Evolutionary conservation across 2,888 invertebrate genomes (phyloP).

Genomic region (Cantharis flavilabris): DNA sequence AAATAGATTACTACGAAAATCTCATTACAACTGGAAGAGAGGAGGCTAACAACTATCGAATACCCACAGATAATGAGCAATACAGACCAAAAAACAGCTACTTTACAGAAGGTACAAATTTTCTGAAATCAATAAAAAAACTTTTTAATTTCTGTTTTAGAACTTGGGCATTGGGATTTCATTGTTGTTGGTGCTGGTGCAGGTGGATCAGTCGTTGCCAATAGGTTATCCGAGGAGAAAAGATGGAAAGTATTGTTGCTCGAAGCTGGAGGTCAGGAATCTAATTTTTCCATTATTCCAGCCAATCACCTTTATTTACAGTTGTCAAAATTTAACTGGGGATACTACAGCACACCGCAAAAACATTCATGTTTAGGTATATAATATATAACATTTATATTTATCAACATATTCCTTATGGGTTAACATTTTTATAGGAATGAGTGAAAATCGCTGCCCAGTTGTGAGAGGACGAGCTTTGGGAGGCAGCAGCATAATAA

Average conservation of each 20-base stretch:
- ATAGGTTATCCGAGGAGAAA: constrained; percentile 66
- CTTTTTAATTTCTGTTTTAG: neutral
- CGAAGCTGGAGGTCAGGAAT: constrained; percentile 62
- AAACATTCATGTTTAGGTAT: constrained; percentile 6
- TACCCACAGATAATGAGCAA: neutral
- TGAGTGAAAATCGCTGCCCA: neutral
- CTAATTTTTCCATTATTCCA: constrained; percentile 6
- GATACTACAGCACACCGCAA: neutral
- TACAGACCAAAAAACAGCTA: neutral
- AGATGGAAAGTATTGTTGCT: constrained; percentile 67
- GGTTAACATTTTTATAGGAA: neutral
- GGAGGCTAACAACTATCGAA: neutral
- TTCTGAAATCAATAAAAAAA: too few species aligned
- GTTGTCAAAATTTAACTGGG: constrained; percentile 4
- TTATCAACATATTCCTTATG: too few species aligned
- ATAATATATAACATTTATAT: neutral
- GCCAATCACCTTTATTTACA: neutral
- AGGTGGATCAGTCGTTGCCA: constrained; percentile 68
- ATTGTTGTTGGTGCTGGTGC: constrained; percentile 71
- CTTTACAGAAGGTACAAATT: neutral
- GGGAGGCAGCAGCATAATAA: neutral
- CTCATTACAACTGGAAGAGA: neutral
- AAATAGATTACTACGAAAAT: neutral
- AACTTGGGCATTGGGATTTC: constrained; percentile 61
- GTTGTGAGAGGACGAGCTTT: neutral